These are phyloP conservation scores for Phyllostomus discolor DNA, from an alignment of 2,113 vertebrate genomes.

Conservation along the genomic window DNA sequence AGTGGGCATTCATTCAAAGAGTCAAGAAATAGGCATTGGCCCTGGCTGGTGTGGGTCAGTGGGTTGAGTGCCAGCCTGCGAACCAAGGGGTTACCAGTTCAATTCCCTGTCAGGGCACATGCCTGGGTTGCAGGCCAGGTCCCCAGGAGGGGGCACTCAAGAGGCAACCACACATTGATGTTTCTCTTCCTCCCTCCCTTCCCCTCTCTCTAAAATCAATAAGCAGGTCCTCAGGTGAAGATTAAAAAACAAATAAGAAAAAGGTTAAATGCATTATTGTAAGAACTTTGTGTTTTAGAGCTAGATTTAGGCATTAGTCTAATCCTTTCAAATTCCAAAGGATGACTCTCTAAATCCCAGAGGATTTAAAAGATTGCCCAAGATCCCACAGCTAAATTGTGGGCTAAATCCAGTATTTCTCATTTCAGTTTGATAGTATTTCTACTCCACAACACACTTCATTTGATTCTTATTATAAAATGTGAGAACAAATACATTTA, in stretches of 20 bases:
- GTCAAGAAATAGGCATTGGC: background rate
- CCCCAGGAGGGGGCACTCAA: background rate
- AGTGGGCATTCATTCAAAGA: background rate
- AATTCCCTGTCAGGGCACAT: background rate
- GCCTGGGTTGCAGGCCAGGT: background rate
- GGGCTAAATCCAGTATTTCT: background rate
- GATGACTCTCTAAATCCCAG: background rate
- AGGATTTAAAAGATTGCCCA: background rate
- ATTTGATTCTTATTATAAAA: slow-evolving; percentile 28
- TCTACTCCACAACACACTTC: background rate
- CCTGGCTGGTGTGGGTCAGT: too few relatives aligned
- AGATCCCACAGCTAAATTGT: background rate
- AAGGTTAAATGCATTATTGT: background rate
- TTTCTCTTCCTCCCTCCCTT: background rate
- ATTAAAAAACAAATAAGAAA: background rate
- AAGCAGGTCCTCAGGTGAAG: too few relatives aligned
- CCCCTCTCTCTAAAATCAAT: too few relatives aligned
- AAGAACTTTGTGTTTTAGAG: background rate
- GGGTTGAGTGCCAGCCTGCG: too few relatives aligned
- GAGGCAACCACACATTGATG: too few relatives aligned
- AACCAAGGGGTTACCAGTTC: background rate
- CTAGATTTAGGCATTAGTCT: background rate
- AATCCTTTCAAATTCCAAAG: background rate
- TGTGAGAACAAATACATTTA: background rate
- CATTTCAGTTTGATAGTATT: slow-evolving; percentile 10